A percentile compares a stretch with the other conserved stretches of the same genome.
phyloP scores from a whole-genome alignment of 1,140 invertebrate genomes.

The Bombus confusus region DNA sequence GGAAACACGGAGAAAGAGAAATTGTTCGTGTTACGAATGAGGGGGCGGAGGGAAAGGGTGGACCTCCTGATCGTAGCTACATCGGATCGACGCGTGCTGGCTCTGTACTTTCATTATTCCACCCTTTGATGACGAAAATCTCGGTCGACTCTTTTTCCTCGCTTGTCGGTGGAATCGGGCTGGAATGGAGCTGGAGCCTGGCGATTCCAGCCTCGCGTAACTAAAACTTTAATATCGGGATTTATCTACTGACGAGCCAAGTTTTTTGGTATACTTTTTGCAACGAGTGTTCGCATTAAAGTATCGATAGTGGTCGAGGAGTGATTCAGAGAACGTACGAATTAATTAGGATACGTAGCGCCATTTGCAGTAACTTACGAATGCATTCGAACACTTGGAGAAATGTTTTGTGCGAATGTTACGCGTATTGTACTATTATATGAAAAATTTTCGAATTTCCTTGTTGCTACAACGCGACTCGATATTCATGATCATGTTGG shows the following conservation, averaged over 20 bases:
- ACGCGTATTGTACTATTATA: too few species aligned
- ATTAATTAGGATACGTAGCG: background rate
- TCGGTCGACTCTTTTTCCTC: background rate
- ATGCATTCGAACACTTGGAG: too few species aligned
- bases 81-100: background rate
- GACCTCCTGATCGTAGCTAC: constrained; percentile 41
- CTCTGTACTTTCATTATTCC: constrained; percentile 29
- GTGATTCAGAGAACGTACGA: background rate
- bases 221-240: background rate
- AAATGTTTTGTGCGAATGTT: too few species aligned
- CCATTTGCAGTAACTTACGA: too few species aligned
- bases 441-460: too few species aligned
- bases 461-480: too few species aligned
- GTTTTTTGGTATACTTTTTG: background rate
- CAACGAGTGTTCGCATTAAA: background rate
- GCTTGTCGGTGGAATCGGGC: background rate
- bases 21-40: constrained; percentile 57
- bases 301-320: background rate
- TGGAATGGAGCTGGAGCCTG: background rate
- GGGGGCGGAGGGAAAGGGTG: background rate
- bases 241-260: background rate
- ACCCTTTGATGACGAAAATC: background rate
- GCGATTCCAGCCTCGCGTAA: background rate
- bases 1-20: constrained; percentile 66
- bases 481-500: too few species aligned